Percentiles rank a stretch among this genome's conserved stretches.
phyloP scores from a whole-genome alignment of 2,113 vertebrate genomes.

The Terrapene triunguis region DNA sequence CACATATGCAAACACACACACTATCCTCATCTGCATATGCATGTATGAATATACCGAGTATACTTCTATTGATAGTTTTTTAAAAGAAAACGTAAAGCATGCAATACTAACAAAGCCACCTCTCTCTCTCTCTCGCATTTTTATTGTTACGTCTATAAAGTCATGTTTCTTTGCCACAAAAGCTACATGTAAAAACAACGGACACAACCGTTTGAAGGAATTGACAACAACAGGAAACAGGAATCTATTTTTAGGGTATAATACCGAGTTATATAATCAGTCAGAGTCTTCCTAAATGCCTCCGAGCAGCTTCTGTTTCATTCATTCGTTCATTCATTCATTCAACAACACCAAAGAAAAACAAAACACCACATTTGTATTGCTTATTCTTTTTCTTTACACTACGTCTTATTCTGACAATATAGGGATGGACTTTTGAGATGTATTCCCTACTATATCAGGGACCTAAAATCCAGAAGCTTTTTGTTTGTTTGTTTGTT shows the following conservation, averaged over 20 bases:
- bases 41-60: too few relatives aligned
- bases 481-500: background rate
- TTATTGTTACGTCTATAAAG: background rate
- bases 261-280: constrained; percentile 74
- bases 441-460: background rate
- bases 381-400: constrained; percentile 32
- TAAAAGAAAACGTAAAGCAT: background rate
- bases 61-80: background rate
- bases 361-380: constrained; percentile 42
- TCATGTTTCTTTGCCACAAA: constrained; percentile 20
- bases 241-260: constrained; percentile 82
- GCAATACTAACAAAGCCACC: background rate
- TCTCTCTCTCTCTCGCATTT: background rate
- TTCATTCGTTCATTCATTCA: constrained; percentile 70
- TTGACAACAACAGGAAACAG: constrained; percentile 79
- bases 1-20: background rate
- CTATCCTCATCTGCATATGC: background rate
- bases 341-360: constrained; percentile 62
- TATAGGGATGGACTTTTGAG: background rate
- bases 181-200: constrained; percentile 43
- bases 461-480: background rate
- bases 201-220: constrained; percentile 53
- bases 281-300: constrained; percentile 75
- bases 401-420: background rate
- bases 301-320: constrained; percentile 68